A percentile compares a stretch with the other conserved stretches of the same genome.
phyloP scores from a whole-genome alignment of 2,888 invertebrate genomes.

The Xanthorhoe spadicearia region DNA sequence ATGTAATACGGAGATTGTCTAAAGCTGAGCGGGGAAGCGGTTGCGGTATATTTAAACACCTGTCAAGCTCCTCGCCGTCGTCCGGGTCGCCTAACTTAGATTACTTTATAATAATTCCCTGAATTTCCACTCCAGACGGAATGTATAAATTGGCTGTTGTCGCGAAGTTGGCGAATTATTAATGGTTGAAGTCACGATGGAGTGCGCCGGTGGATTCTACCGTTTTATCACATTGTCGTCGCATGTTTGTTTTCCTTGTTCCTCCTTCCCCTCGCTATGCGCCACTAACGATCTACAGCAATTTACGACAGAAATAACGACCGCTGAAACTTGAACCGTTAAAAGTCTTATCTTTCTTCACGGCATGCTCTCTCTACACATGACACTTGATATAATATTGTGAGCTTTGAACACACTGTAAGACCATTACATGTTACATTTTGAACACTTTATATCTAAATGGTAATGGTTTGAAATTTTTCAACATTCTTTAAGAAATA shows the following conservation, averaged over 20 bases:
- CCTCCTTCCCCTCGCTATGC: constrained; percentile 47
- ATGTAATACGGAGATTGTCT: constrained; percentile 64
- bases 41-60: constrained; percentile 76
- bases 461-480: neutral
- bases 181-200: constrained; percentile 63
- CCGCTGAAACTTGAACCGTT: constrained; percentile 63
- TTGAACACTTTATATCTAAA: constrained; percentile 8
- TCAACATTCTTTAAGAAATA: neutral
- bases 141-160: constrained; percentile 74
- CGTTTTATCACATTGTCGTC: constrained; percentile 66
- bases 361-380: constrained; percentile 47
- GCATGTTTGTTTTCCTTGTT: constrained; percentile 62
- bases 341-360: constrained; percentile 61
- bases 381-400: constrained; percentile 43
- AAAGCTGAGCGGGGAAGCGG: constrained; percentile 57
- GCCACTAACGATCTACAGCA: constrained; percentile 63
- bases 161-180: constrained; percentile 71
- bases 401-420: constrained; percentile 35
- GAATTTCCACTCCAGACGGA: constrained; percentile 71
- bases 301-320: constrained; percentile 67
- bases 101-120: constrained; percentile 80
- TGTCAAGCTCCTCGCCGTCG: constrained; percentile 70
- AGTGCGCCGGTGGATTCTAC: constrained; percentile 56
- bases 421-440: constrained; percentile 19
- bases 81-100: constrained; percentile 77